Evolutionary conservation across 2,888 invertebrate species (phyloP).

Genomic region (Epsilonema sp.): DNA sequence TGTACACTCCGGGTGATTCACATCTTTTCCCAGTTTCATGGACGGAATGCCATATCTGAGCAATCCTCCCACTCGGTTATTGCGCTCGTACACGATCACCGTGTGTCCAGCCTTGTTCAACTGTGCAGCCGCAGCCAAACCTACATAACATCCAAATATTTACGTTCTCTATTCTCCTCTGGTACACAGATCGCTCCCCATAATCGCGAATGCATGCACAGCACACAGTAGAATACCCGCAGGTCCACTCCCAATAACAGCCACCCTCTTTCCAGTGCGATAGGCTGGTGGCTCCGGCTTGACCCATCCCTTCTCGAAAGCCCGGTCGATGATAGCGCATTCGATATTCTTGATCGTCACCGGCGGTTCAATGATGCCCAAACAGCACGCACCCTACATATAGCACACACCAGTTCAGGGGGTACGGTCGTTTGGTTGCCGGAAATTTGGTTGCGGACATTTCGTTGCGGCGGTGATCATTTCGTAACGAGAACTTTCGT

Average conservation of each 20-base stretch:
- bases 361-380: constrained; percentile 80
- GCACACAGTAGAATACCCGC: too few species aligned
- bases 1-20: constrained; percentile 26
- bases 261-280: constrained; percentile 60
- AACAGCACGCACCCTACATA: constrained; percentile 63
- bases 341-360: constrained; percentile 99
- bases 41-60: constrained; percentile 95
- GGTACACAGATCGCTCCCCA: too few species aligned
- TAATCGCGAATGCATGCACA: too few species aligned
- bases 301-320: constrained; percentile 87
- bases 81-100: constrained; percentile 91
- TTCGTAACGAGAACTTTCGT: too few species aligned
- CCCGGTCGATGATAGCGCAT: constrained; percentile 93
- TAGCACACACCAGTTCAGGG: too few species aligned
- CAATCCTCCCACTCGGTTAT: constrained; percentile 80
- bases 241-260: constrained; percentile 71
- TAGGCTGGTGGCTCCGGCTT: constrained; percentile 51
- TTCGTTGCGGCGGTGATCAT: too few species aligned
- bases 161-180: too few species aligned
- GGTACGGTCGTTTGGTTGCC: too few species aligned
- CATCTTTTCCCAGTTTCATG: constrained; percentile 87
- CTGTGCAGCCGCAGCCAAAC: constrained; percentile 85
- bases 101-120: constrained; percentile 83
- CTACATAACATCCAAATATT: too few species aligned
- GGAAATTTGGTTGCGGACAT: too few species aligned